Percentiles rank a stretch among this genome's conserved stretches.
phyloP scores from a whole-genome alignment of 2,888 invertebrate species.

The Anthophora plumipes region DNA sequence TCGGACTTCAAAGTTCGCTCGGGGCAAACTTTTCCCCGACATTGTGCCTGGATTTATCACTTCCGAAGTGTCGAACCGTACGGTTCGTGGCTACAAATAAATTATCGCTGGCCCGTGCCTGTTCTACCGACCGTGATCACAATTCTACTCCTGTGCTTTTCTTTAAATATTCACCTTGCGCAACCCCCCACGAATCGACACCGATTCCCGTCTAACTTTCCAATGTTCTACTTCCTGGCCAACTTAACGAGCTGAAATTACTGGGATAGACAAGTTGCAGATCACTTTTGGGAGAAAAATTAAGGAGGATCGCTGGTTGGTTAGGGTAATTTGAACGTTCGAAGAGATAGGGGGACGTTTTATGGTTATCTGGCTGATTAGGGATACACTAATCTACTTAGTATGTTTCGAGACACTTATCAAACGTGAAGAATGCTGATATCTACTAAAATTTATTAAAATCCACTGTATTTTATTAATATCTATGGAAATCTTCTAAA shows the following conservation, averaged over 20 bases:
- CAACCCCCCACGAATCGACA: not conserved
- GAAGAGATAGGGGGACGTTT: constrained; percentile 18
- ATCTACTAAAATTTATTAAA: too few relatives aligned
- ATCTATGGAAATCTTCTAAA: too few relatives aligned
- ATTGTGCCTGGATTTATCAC: constrained; percentile 68
- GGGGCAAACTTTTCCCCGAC: constrained; percentile 51
- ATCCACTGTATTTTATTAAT: too few relatives aligned
- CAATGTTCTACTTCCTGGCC: constrained; percentile 21
- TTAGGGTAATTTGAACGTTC: constrained; percentile 28
- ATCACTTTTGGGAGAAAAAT: not conserved
- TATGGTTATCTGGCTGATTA: constrained; percentile 6
- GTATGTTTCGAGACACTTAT: too few relatives aligned
- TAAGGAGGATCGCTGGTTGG: not conserved
- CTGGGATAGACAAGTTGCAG: constrained; percentile 26
- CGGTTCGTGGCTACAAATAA: constrained; percentile 60
- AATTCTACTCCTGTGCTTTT: not conserved
- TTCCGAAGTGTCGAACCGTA: constrained; percentile 66
- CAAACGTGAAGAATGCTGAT: too few relatives aligned
- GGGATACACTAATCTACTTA: too few relatives aligned
- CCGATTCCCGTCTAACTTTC: constrained; percentile 11
- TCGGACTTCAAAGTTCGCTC: constrained; percentile 64
- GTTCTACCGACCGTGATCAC: constrained; percentile 33
- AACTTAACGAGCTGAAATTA: constrained; percentile 40
- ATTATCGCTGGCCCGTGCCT: constrained; percentile 66
- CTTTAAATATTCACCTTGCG: constrained; percentile 34